Evolutionary conservation across 92 coral and sea anemone species (phyloP).

Genomic region (Palythoa grandiflora): DNA sequence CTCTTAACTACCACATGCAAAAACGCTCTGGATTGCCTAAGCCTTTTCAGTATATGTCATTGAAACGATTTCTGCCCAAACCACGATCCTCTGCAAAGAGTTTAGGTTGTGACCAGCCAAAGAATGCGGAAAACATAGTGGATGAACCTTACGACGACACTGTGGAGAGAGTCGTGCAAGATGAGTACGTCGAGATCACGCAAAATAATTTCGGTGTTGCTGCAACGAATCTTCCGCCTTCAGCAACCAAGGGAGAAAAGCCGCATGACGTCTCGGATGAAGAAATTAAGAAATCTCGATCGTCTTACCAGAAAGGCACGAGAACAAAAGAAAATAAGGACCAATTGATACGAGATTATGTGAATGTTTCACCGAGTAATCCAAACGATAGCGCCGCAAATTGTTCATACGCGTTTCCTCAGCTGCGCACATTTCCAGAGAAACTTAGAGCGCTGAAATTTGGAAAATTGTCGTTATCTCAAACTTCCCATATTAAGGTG

Average conservation of each 20-base stretch:
- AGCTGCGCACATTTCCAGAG: slow-evolving; percentile 3
- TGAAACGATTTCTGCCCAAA: slow-evolving; percentile 28
- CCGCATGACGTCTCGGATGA: neutral
- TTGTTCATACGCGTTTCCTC: slow-evolving; percentile 40
- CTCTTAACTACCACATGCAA: neutral
- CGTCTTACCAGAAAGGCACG: neutral
- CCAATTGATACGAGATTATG: neutral
- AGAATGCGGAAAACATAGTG: neutral
- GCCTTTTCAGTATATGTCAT: slow-evolving; percentile 11
- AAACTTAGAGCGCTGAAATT: neutral
- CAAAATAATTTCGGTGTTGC: neutral
- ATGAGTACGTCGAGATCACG: slow-evolving; percentile 29
- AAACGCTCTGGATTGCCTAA: neutral
- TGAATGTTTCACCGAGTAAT: slow-evolving; percentile 33
- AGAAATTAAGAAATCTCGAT: neutral
- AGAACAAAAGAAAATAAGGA: neutral
- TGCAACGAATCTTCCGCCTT: neutral
- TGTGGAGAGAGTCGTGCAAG: neutral
- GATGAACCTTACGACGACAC: slow-evolving; percentile 1
- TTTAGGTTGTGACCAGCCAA: neutral
- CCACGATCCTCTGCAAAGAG: neutral
- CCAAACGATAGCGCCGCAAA: slow-evolving; percentile 44
- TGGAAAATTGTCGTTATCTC: neutral
- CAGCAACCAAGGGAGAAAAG: neutral
- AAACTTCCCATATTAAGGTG: neutral